Conservation (phyloP, 2,888 invertebrate species). For the Nemurella pictetii region DNA sequence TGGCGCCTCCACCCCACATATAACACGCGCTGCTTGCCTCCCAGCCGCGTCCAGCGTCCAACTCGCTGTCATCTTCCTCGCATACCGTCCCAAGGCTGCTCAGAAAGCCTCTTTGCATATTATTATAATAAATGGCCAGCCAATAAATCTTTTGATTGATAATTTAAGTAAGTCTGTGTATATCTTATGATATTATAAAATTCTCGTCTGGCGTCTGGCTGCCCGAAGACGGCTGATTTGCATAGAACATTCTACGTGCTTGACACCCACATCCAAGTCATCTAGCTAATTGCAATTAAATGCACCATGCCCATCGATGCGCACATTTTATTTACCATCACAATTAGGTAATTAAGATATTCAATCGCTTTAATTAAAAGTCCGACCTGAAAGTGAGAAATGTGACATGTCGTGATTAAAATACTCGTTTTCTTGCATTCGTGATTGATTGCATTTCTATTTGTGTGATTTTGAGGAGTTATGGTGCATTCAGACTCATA, state of each 20-base stretch:
- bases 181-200: background rate
- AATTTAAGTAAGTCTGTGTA: background rate
- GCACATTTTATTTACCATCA: background rate
- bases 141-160: constrained; percentile 15
- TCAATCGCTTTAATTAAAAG: constrained; percentile 15
- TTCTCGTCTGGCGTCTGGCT: background rate
- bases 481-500: background rate
- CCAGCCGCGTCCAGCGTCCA: background rate
- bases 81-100: background rate
- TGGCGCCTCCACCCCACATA: constrained; percentile 24
- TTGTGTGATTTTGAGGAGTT: background rate
- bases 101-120: constrained; percentile 4
- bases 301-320: background rate
- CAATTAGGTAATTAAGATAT: constrained; percentile 24
- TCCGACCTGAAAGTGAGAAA: background rate
- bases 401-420: background rate
- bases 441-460: background rate
- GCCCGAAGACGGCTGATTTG: background rate
- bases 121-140: background rate
- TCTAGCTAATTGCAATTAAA: constrained; percentile 18
- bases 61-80: constrained; percentile 1
- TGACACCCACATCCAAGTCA: background rate
- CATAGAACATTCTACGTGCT: background rate
- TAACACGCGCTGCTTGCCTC: background rate
- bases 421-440: background rate